A percentile compares a stretch with the other conserved stretches of the same genome.
Conservation (phyloP, 2,113 vertebrate genomes). For the Rhombomys opimus region DNA sequence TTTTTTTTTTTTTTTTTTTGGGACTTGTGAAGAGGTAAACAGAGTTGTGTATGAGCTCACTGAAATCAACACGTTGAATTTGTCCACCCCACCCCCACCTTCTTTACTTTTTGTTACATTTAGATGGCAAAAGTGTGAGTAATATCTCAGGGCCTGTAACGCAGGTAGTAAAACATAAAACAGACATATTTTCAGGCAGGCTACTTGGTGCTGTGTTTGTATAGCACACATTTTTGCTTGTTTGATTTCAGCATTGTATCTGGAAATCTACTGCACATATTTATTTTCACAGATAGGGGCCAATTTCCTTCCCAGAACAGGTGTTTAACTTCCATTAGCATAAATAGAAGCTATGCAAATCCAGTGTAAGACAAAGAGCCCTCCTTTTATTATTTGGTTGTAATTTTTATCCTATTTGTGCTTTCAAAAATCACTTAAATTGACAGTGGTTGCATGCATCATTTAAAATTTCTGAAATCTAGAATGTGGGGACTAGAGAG, state of each 20-base stretch:
- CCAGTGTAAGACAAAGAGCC: slow-evolving; percentile 69
- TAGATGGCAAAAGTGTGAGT: slow-evolving; percentile 45
- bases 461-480: slow-evolving; percentile 45
- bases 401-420: slow-evolving; percentile 59
- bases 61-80: slow-evolving; percentile 5
- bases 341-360: slow-evolving; percentile 82
- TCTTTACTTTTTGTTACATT: background rate
- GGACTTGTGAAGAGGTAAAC: slow-evolving; percentile 64
- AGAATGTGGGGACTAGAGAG: background rate
- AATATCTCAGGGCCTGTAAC: slow-evolving; percentile 47
- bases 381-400: slow-evolving; percentile 44
- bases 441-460: background rate
- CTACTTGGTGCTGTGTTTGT: slow-evolving; percentile 78
- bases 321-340: slow-evolving; percentile 84
- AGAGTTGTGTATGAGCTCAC: slow-evolving; percentile 34
- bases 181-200: slow-evolving; percentile 78
- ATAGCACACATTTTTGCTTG: slow-evolving; percentile 78
- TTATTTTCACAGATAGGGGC: slow-evolving; percentile 89
- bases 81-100: background rate
- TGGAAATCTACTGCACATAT: slow-evolving; percentile 84
- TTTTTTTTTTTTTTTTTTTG: slow-evolving; percentile 30
- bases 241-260: slow-evolving; percentile 83
- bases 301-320: slow-evolving; percentile 83
- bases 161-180: slow-evolving; percentile 79
- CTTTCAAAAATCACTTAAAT: slow-evolving; percentile 49